Percentiles rank a stretch among this genome's conserved stretches.
phyloP scores from a whole-genome alignment of 2,797 vertebrate genomes.

The Vespertilio murinus region DNA sequence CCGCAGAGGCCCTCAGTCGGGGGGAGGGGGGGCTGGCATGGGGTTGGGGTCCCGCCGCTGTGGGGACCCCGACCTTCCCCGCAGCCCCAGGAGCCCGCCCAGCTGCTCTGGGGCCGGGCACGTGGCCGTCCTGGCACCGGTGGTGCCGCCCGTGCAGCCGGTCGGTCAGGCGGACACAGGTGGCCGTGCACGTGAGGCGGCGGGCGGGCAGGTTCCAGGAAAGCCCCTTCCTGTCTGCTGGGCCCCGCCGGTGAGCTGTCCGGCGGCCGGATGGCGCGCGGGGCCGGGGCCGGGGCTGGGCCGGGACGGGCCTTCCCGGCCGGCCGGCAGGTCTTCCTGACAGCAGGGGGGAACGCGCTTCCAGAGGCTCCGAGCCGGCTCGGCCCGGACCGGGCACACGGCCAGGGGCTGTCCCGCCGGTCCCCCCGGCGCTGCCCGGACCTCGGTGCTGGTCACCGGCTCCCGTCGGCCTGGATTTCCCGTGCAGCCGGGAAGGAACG shows the following conservation, averaged over 20 bases:
- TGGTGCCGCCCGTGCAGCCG: no score
- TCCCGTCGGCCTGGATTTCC: not conserved
- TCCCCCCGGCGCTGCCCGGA: not conserved
- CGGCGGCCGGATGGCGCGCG: not conserved
- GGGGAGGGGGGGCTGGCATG: no score
- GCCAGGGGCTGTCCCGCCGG: not conserved
- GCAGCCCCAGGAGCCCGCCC: not conserved
- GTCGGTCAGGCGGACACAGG: not conserved
- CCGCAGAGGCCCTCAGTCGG: not conserved
- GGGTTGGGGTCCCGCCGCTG: not conserved
- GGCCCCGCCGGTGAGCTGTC: constrained; percentile 36
- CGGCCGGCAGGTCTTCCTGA: no score
- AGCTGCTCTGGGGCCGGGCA: accelerated
- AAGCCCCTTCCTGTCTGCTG: constrained; percentile 49
- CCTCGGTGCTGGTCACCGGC: not conserved
- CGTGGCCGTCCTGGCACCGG: not conserved
- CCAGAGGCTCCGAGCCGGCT: constrained; percentile 32
- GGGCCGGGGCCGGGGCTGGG: constrained; percentile 31
- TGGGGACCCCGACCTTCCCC: no score
- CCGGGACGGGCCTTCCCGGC: constrained; percentile 28
- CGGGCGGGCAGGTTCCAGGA: constrained; percentile 46
- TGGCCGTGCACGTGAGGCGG: not conserved
- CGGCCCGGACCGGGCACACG: not conserved
- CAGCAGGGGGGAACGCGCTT: constrained; percentile 22
- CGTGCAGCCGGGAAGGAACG: not conserved